A percentile compares a stretch with the other conserved stretches of the same genome.
Conservation (phyloP, 64 coral and sea anemone species). For the Porites lutea region DNA sequence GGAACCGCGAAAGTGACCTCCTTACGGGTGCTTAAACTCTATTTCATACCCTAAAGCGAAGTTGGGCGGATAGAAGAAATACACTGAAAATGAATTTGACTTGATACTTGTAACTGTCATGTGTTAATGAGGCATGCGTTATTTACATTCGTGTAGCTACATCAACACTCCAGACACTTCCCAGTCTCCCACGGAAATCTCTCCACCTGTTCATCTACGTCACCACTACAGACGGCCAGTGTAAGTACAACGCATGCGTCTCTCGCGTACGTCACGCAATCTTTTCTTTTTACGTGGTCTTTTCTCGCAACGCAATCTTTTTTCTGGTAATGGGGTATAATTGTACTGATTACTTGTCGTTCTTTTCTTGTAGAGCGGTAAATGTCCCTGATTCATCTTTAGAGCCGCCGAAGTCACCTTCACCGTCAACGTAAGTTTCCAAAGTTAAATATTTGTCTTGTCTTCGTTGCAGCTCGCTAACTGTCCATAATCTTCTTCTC, state of each 20-base stretch:
- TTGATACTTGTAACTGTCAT: neutral
- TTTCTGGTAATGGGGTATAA: neutral
- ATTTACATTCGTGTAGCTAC: constrained; percentile 25
- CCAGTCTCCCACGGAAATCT: neutral
- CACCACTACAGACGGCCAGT: neutral
- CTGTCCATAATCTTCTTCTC: neutral
- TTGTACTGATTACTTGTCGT: neutral
- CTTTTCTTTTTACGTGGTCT: neutral
- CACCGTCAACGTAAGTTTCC: constrained; percentile 32
- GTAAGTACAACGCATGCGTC: constrained; percentile 38
- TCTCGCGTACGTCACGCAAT: constrained; percentile 15
- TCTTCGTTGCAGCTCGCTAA: neutral
- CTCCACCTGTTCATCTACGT: neutral
- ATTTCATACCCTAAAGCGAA: no score
- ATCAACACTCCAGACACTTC: constrained; percentile 36
- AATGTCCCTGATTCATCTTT: neutral
- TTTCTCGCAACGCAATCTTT: neutral
- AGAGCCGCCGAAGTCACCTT: neutral
- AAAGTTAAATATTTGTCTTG: neutral
- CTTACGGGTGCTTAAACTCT: no score
- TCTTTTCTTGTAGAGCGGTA: neutral
- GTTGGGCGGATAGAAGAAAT: no score
- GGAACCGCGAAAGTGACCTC: no score
- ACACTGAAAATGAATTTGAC: neutral
- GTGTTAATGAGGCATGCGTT: constrained; percentile 27